Evolutionary conservation across 2,113 vertebrate species (phyloP).

Genomic region (Percina caprodes): DNA sequence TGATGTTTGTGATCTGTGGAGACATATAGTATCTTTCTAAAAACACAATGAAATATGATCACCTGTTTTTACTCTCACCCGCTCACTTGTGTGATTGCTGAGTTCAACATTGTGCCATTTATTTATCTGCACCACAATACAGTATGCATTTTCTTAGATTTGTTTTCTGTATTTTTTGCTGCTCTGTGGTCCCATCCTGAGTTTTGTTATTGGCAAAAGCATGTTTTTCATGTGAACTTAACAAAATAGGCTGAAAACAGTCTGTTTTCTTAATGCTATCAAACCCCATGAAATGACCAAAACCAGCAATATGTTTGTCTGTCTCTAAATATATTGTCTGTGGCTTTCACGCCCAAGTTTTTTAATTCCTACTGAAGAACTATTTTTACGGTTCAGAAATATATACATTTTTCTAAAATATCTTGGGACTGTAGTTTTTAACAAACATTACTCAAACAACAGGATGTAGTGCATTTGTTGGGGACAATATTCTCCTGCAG

Average conservation of each 20-base stretch:
- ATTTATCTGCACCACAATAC: neutral
- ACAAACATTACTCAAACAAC: neutral
- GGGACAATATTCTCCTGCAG: neutral
- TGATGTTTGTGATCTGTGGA: constrained; percentile 25
- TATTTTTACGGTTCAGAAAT: neutral
- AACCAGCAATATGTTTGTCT: neutral
- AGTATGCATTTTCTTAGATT: neutral
- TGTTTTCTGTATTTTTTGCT: neutral
- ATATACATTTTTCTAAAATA: neutral
- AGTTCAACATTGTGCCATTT: neutral
- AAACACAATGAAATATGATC: constrained; percentile 9
- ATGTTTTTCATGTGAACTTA: constrained; percentile 36
- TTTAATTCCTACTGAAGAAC: neutral
- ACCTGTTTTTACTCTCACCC: neutral
- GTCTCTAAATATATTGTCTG: neutral
- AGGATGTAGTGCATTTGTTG: neutral
- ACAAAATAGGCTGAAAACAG: neutral
- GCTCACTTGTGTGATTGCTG: constrained; percentile 20
- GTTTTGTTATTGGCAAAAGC: constrained; percentile 17
- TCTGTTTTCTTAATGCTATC: constrained; percentile 3
- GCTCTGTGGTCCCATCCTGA: neutral
- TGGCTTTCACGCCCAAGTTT: neutral
- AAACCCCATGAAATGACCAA: neutral
- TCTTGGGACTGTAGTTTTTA: neutral
- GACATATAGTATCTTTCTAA: neutral